Base-by-base conservation (phyloP, 2,797 vertebrate genomes). In the Huso huso region DNA sequence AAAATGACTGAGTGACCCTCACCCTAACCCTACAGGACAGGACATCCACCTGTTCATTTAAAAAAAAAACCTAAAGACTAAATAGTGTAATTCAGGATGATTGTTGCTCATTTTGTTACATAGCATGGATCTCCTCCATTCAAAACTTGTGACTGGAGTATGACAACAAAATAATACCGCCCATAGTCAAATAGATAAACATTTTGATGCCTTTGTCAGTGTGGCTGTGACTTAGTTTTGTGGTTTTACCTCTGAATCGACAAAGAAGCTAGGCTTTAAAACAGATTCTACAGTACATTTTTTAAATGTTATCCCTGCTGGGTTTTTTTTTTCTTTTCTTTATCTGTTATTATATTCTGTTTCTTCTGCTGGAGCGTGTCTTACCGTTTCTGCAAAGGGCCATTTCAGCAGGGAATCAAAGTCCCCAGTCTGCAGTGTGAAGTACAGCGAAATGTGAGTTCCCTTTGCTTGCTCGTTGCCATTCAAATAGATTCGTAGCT, bases 401-500 rank as follows among this genome's bases (percentile, higher is more conserved):
- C 65, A 66, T 52, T 51, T 48, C 51, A 48, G 50, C 61, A 67
- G 63, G 48, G 64, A 51, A 58, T 70, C 69, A 53, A 59, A 70
- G n/a, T 58, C 51, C 18, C 69, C 65, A n/a, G 59, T 59, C 37
- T 66, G 65, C 52, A 67, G 18, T 37, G 58, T 63, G 23, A 66
- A 51, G 51, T 66, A 18, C 23, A 51, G 52, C 12, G 65, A 70
- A 48, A 70, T 63, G 23, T 63, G 49, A 10, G 12, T 67, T 62
- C 69, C 64, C 52, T 59, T 57, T 4, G 15, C 61, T 15, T 62
- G 61, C 23, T 64, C 64, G 62, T 51, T 18, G 18, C 69, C 69
- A 70, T 67, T 63, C 48, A 70, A 53, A 50, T 66, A 70, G n/a
- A 70, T 53, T 12, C 61, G 69, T 15, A 66, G 51, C 11, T 62